phyloP scores from a whole-genome alignment of 2,113 vertebrate species.

The Semicossyphus pulcher region DNA sequence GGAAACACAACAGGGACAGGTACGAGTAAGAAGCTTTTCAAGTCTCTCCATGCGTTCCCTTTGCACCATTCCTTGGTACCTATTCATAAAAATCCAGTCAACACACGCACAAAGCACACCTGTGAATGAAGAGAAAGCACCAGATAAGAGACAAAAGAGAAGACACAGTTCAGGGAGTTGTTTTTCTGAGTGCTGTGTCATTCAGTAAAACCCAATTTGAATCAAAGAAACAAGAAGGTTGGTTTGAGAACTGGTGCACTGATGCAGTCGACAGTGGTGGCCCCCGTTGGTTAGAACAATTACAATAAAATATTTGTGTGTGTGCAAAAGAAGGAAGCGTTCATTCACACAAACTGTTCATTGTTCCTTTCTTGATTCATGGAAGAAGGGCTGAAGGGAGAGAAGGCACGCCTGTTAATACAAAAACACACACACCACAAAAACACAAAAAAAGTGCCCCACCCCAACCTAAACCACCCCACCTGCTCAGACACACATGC shows the following conservation, averaged over 20 bases:
- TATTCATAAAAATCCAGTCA: slow-evolving; percentile 5
- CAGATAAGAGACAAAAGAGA: slow-evolving; percentile 46
- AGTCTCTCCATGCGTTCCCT: background rate
- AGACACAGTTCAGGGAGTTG: slow-evolving; percentile 19
- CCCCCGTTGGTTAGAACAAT: slow-evolving; percentile 47
- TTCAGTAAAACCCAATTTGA: slow-evolving; percentile 10
- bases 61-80: slow-evolving; percentile 40
- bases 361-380: slow-evolving; percentile 49
- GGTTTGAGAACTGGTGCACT: slow-evolving; percentile 39
- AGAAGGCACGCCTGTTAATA: slow-evolving; percentile 66
- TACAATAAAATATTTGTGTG: slow-evolving; percentile 27
- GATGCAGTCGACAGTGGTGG: slow-evolving; percentile 49
- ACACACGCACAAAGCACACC: slow-evolving; percentile 47
- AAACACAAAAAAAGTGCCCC: slow-evolving; percentile 50
- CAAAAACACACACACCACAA: slow-evolving; percentile 18
- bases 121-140: slow-evolving; percentile 62
- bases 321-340: slow-evolving; percentile 22
- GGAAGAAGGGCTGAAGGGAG: slow-evolving; percentile 55
- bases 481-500: slow-evolving; percentile 67
- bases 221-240: slow-evolving; percentile 24
- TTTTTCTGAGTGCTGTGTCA: slow-evolving; percentile 37
- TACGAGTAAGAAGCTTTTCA: slow-evolving; percentile 13
- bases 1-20: slow-evolving; percentile 55
- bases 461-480: slow-evolving; percentile 38
- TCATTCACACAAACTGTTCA: slow-evolving; percentile 57